Conservation (phyloP, 2,888 invertebrate species). For the Sclerodermus sp. region DNA sequence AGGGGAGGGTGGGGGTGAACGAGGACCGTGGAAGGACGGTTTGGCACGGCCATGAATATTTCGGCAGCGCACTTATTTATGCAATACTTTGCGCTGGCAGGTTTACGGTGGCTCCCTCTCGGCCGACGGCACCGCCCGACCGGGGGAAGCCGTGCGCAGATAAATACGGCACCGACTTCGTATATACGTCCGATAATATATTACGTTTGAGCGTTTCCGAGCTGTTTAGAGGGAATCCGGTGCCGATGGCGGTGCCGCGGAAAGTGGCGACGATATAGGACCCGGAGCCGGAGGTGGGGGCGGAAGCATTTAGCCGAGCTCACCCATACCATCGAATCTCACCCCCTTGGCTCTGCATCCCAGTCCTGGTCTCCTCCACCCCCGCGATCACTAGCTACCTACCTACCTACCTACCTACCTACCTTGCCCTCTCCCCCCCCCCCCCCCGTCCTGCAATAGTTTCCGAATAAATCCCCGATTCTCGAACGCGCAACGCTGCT, state of each 20-base stretch:
- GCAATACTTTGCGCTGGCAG: conserved; percentile 58
- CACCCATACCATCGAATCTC: conserved; percentile 2
- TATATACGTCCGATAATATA: conserved; percentile 52
- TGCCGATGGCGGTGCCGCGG: conserved; percentile 22
- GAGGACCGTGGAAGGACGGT: conserved; percentile 28
- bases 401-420: too few relatives aligned
- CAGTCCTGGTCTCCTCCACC: conserved; percentile 15
- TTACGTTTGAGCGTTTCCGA: conserved; percentile 53
- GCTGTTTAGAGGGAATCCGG: conserved; percentile 46
- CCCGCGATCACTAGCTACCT: conserved; percentile 5
- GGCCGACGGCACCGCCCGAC: not conserved
- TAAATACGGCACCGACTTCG: conserved; percentile 35
- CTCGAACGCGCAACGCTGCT: conserved; percentile 49
- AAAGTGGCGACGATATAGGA: conserved; percentile 13
- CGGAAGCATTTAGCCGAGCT: conserved; percentile 38
- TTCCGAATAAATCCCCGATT: conserved; percentile 56
- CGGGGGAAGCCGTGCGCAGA: conserved; percentile 24
- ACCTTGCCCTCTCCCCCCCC: not conserved
- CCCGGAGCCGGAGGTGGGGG: conserved; percentile 20
- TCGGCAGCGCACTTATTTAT: conserved; percentile 57
- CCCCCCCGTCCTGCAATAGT: conserved; percentile 36
- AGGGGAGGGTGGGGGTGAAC: conserved; percentile 7
- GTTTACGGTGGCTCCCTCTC: conserved; percentile 51
- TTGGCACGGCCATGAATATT: conserved; percentile 55
- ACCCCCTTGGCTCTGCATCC: not conserved